Evolutionary conservation across 2,888 invertebrate species (phyloP).

Genomic region (Acrobeloides nanus): DNA sequence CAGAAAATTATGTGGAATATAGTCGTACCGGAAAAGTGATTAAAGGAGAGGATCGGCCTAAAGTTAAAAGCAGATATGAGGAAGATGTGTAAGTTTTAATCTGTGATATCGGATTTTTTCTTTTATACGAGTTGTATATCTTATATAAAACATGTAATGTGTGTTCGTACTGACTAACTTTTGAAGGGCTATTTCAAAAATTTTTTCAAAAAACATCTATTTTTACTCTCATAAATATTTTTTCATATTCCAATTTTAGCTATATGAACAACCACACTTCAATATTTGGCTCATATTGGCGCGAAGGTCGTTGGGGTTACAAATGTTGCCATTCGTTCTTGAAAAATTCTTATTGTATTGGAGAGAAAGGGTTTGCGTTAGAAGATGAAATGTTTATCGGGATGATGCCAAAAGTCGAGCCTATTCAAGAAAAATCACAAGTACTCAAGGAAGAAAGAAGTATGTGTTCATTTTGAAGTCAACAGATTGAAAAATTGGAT

Average conservation of each 20-base stretch:
- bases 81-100: slow-evolving; percentile 71
- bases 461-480: slow-evolving; percentile 4
- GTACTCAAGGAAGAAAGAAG: slow-evolving; percentile 11
- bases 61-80: slow-evolving; percentile 78
- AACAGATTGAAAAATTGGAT: no score
- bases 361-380: slow-evolving; percentile 60
- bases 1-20: slow-evolving; percentile 90
- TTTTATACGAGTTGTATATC: no score
- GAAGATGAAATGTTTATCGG: slow-evolving; percentile 13
- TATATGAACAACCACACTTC: slow-evolving; percentile 78
- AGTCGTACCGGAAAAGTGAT: slow-evolving; percentile 76
- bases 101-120: no score
- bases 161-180: no score
- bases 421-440: neutral
- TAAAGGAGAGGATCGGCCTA: slow-evolving; percentile 76
- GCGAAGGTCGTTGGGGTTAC: slow-evolving; percentile 85
- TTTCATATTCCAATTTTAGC: slow-evolving; percentile 20
- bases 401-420: slow-evolving; percentile 16
- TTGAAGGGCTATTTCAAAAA: no score
- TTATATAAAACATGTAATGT: no score
- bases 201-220: neutral
- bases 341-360: slow-evolving; percentile 76
- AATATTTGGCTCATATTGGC: slow-evolving; percentile 95
- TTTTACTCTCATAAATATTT: neutral
- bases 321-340: slow-evolving; percentile 87